Conservation (phyloP, 2,888 invertebrate species). For the Biston betularia region DNA sequence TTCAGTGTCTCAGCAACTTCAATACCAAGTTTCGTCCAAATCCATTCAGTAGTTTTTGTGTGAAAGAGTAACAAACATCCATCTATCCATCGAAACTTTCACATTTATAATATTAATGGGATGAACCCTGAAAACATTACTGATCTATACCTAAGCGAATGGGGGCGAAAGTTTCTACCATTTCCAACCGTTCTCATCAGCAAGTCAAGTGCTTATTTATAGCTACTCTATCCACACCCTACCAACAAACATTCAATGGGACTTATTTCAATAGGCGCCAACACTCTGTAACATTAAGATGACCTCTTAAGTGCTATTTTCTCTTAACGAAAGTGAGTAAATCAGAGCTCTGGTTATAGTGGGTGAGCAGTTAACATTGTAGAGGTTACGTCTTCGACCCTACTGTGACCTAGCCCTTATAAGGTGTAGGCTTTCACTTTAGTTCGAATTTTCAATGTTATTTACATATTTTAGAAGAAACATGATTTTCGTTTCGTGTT, state of each 20-base stretch:
- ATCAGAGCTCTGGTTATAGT: slow-evolving; percentile 40
- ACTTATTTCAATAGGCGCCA: slow-evolving; percentile 50
- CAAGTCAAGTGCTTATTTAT: slow-evolving; percentile 28
- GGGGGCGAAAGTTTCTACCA: slow-evolving; percentile 11
- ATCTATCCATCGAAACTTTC: too few species aligned
- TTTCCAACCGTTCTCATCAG: slow-evolving; percentile 10
- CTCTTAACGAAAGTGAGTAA: slow-evolving; percentile 32
- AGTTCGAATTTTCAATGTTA: slow-evolving; percentile 40
- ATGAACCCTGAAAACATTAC: too few species aligned
- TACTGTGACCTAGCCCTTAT: slow-evolving; percentile 50
- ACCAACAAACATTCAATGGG: slow-evolving; percentile 47
- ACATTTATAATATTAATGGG: too few species aligned
- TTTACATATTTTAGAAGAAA: slow-evolving; percentile 35
- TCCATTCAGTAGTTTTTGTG: too few species aligned
- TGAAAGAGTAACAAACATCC: too few species aligned
- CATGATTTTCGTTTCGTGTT: slow-evolving; percentile 25
- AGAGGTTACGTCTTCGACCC: slow-evolving; percentile 48
- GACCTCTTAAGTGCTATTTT: slow-evolving; percentile 31
- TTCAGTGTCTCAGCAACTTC: too few species aligned
- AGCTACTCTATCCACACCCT: slow-evolving; percentile 25
- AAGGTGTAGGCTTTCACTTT: slow-evolving; percentile 53
- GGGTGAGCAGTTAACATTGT: slow-evolving; percentile 47
- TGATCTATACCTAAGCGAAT: neutral
- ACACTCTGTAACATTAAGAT: slow-evolving; percentile 24
- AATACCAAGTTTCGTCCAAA: too few species aligned